Percentiles rank a stretch among this genome's conserved stretches.
phyloP scores from a whole-genome alignment of 2,888 invertebrate genomes.

The Amblyjoppa proteus region DNA sequence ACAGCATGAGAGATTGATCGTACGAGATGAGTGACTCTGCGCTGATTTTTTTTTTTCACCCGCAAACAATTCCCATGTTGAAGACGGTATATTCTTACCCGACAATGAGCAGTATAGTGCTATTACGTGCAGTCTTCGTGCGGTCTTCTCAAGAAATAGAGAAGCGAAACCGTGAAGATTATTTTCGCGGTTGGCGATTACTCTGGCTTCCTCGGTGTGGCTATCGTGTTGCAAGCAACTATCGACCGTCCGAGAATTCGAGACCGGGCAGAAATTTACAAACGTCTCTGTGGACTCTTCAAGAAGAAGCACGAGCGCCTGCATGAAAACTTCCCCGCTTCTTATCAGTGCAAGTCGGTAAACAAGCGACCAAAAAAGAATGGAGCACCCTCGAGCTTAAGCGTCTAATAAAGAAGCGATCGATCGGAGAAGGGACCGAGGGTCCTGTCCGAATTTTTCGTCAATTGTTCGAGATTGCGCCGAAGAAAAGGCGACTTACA shows the following conservation, averaged over 20 bases:
- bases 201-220: slow-evolving; percentile 79
- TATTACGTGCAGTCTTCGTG: not conserved
- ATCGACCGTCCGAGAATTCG: slow-evolving; percentile 26
- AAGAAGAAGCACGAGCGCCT: not conserved
- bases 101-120: not conserved
- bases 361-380: not conserved
- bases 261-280: slow-evolving; percentile 10
- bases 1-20: not conserved
- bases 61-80: not conserved
- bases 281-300: not conserved
- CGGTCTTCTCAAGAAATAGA: slow-evolving; percentile 56
- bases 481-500: not conserved
- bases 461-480: not conserved
- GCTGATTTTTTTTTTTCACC: not conserved
- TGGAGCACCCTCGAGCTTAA: not conserved
- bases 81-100: not conserved
- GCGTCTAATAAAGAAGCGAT: not conserved
- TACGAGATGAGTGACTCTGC: not conserved
- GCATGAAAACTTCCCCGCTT: not conserved
- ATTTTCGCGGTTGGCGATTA: slow-evolving; percentile 81
- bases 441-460: not conserved
- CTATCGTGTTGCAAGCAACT: slow-evolving; percentile 78
- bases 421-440: not conserved
- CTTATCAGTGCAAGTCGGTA: slow-evolving; percentile 1
- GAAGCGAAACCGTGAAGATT: slow-evolving; percentile 80